Evolutionary conservation across 1,140 invertebrate genomes (phyloP).

Genomic region (Steinernema feltiae): DNA sequence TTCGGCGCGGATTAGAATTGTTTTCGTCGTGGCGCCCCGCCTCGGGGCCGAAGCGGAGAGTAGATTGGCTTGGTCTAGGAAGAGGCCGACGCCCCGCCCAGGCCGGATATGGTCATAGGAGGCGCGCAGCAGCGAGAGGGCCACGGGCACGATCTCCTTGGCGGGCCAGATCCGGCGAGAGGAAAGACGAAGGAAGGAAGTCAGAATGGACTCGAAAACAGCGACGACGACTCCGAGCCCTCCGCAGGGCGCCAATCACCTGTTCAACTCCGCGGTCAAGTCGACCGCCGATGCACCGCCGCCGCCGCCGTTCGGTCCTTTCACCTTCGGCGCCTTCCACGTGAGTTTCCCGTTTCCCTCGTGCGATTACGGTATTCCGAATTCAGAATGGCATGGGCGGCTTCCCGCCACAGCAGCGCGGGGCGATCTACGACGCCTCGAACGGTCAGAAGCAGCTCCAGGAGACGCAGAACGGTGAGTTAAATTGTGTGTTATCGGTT

Average conservation of each 20-base stretch:
- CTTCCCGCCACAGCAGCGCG: constrained; percentile 4
- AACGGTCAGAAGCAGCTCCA: constrained; percentile 3
- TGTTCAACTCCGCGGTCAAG: constrained; percentile 1
- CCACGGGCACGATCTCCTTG: constrained; percentile 8
- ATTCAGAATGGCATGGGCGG: constrained; percentile 6
- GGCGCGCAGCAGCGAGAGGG: not conserved
- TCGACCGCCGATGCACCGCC: not conserved
- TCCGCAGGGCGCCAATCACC: not conserved
- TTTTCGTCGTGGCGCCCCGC: constrained; percentile 1
- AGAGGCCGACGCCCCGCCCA: not conserved
- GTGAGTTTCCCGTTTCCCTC: not conserved
- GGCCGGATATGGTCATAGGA: constrained; percentile 10
- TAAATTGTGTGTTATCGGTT: not conserved
- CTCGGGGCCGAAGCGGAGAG: not conserved
- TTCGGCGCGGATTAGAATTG: not conserved
- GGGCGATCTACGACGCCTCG: not conserved
- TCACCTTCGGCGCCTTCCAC: constrained; percentile 7
- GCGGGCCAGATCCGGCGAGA: constrained; percentile 14
- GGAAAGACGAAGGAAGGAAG: constrained; percentile 15
- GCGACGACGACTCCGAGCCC: not conserved
- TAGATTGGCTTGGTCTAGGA: not conserved
- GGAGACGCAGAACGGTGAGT: not conserved
- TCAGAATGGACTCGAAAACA: constrained; percentile 9
- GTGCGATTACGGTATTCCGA: not conserved
- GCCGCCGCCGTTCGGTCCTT: not conserved